Base-by-base conservation (phyloP, 2,888 invertebrate species). In the Odontocolon sp. region DNA sequence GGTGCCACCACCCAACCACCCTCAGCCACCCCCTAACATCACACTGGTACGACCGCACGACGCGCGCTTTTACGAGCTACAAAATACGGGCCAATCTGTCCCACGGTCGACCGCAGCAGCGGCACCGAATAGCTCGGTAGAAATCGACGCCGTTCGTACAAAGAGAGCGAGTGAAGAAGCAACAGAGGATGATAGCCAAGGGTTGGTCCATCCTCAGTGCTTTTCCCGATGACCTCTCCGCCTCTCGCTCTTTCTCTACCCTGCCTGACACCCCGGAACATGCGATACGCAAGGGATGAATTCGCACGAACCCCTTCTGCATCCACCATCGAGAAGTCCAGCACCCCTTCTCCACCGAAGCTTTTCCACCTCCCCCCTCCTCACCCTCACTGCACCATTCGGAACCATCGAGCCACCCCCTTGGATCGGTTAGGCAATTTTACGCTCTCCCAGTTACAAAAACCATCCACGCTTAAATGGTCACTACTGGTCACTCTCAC, bases 381-480 rank as follows among this genome's bases (percentile, higher is more conserved):
- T 23, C 14, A 47, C 23, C 16, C 38, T 28, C 47, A 45, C 23
- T 45, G n/a, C 56, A 16, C 11, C 26, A 38, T n/a, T n/a, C n/a
- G 40, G 11, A 26, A 28, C 3, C 6, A 38, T 54, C 52, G 38
- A 63, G 26, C 63, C 31, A 8, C 54, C 71, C 70, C 63, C 68
- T 47, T 28, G 21, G 45, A 84, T 86, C 85, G 88, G 88, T 89
- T 88, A 87, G 88, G 87, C 89, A 89, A 89, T 90, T 90, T 90
- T 88, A 89, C 89, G 89, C 89, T 90, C 86, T 86, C 85, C 86
- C 89, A 88, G 88, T 89, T 87, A 87, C 89, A 88, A 89, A 89
- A 90, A 90, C 86, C 88, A 88, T 89, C 88, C 86, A 88, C 88
- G 89, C 87, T 89, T 87, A 89, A 89, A 89, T 88, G 88, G 61